Conservation (phyloP, 2,888 invertebrate genomes). For the Plebejus anna region DNA sequence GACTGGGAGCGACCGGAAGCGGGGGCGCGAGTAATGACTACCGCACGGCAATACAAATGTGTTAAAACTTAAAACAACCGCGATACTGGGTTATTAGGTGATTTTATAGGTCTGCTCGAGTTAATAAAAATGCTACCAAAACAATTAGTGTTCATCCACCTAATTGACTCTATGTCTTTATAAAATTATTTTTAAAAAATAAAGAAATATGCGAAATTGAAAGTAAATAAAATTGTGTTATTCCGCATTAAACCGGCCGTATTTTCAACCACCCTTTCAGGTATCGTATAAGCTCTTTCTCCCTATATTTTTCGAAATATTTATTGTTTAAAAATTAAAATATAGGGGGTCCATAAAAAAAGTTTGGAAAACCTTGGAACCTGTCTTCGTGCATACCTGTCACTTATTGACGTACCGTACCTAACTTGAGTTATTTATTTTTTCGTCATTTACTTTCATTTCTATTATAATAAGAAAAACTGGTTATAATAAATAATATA, state of each 20-base stretch:
- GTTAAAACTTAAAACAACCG: conserved; percentile 27
- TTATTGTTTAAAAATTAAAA: no score
- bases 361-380: background rate
- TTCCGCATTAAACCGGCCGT: no score
- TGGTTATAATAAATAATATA: background rate
- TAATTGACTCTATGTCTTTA: no score
- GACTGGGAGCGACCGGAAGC: conserved; percentile 45
- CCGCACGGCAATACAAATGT: conserved; percentile 28
- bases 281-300: no score
- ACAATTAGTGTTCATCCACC: background rate
- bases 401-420: no score
- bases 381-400: background rate
- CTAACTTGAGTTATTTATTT: background rate
- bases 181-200: no score
- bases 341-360: background rate
- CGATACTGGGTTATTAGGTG: background rate
- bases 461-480: background rate
- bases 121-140: background rate
- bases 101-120: background rate
- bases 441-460: background rate
- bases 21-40: conserved; percentile 34
- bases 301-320: no score
- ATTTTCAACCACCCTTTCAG: no score
- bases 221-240: no score
- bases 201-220: no score